Base-by-base conservation (phyloP, 2,888 invertebrate species). In the Yponomeuta malinellus region DNA sequence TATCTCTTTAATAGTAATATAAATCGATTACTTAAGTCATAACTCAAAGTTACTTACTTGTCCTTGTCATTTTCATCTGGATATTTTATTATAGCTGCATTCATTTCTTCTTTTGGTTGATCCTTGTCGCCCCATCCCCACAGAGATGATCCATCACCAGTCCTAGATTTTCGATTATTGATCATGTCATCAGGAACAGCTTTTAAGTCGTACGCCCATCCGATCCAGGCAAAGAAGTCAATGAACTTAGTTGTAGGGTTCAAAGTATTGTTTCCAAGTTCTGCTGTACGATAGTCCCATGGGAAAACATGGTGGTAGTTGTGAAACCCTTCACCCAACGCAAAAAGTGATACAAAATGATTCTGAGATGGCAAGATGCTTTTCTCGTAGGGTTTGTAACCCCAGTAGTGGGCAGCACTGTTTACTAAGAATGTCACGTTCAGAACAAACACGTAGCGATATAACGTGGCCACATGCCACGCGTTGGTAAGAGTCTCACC, bases 391-490 rank as follows among this genome's bases (percentile, higher is more conserved):
- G 92, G 89, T 70, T 83, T 86, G 64, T 82, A 78, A 0, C 92
- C 92, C 83, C 84, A 92, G 48, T 85, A 78, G 79, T 95, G 95
- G 15, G 95, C 95, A 3, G 91, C 93, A 74, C 94, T 94, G 84
- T 95, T 95, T 1, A 95, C 94, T n/a, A 93, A 82, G 93, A 94
- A 95, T 0, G 95, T 95, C 72, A 89, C 85, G 79, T 95, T 94
- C 23, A 95, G 88, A 8, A 90, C 91, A 70, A 92, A 75, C 12
- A 88, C 82, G 79, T 94, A 95, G 63, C 95, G 89, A 10, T 94
- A 78, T 70, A 93, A 87, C 6, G 81, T 78, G 67, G 79, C 81
- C 5, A 89, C 77, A 72, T 89, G 87, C 87, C 87, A 92, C 1
- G 91, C 82, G 74, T 81, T 84, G 59, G 59, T 76, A 70, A 87